These are phyloP conservation scores for Conistra vaccinii DNA, from an alignment of 2,888 invertebrate species.

Conservation along the genomic window DNA sequence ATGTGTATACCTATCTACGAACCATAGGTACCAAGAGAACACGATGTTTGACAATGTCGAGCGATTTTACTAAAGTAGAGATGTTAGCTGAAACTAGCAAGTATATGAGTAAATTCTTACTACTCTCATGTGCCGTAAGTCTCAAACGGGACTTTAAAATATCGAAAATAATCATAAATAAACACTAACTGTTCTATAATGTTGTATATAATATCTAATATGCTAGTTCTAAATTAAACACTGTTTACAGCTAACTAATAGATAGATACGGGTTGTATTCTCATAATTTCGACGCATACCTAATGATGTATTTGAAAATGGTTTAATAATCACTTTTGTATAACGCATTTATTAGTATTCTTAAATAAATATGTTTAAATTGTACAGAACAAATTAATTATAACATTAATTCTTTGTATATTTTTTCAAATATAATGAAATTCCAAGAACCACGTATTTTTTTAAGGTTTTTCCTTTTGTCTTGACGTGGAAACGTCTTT, in stretches of 20 bases:
- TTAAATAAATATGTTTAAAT: constrained; percentile 81
- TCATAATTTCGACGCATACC: constrained; percentile 63
- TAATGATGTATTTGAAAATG: constrained; percentile 65
- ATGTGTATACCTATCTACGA: constrained; percentile 20
- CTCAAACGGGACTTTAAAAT: constrained; percentile 66
- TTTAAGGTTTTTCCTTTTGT: background rate
- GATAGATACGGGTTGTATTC: constrained; percentile 75
- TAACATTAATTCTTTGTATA: constrained; percentile 87
- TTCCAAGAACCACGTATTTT: constrained; percentile 70
- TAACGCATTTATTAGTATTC: constrained; percentile 87
- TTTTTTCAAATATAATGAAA: constrained; percentile 88
- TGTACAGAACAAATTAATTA: constrained; percentile 87
- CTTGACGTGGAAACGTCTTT: background rate
- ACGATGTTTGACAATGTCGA: background rate
- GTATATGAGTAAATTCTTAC: constrained; percentile 36
- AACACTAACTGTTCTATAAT: constrained; percentile 55
- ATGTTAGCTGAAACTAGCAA: constrained; percentile 5
- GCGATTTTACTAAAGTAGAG: constrained; percentile 39
- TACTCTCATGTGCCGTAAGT: constrained; percentile 64
- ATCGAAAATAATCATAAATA: constrained; percentile 48
- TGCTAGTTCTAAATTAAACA: constrained; percentile 55
- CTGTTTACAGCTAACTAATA: constrained; percentile 57
- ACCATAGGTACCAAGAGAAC: background rate
- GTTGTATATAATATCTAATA: constrained; percentile 62
- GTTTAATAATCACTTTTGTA: constrained; percentile 69